Evolutionary conservation across 2,113 vertebrate species (phyloP), one percentile per base, ranked within the genome.

Genomic region (Ploceus nigricollis): DNA sequence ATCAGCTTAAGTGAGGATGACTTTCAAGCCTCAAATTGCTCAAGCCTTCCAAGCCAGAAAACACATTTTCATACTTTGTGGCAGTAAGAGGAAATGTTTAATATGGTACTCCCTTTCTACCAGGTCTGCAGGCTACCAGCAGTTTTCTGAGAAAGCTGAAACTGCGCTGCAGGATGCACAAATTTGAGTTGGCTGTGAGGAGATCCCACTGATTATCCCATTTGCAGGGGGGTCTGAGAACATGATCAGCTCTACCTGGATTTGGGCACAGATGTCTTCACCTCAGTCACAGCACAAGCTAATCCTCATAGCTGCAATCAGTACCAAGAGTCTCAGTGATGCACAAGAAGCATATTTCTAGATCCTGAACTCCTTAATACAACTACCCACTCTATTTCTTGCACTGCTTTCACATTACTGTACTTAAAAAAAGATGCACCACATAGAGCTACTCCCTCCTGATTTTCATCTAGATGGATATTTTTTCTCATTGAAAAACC

Each of bases 81-180:
- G 5, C 6, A 50, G 13, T 5, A 27, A 30, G 10, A 5, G 17
- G 18, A 45, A 42, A 3, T 25, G 25, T 25, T 87, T 68, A 60
- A 64, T n/a, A 40, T 4, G 4, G 8, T 31, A 8, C 5, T 51
- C 10, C 15, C 58, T 56, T 56, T 8, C 1, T 31, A 39, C 1
- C 7, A 64, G 14, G 75, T 6, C 17, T 70, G 4, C 19, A 81
- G 48, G 9, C 2, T 33, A 11, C 5, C 33, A 6, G 8, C 8
- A 48, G 9, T 48, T 72, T 4, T 48, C 40, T 56, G 30, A 68
- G 12, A 24, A 21, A 82, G 6, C 3, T 68, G 30, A 48, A 28
- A 2, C 13, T 44, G 9, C 1, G 2, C 24, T 48, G 5, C 8
- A 71, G 47, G 16, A n/a, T 28, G 5, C 4, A 28, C 1, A 1